Base-by-base conservation (phyloP, 2,113 vertebrate genomes). In the Apodemus sylvaticus region DNA sequence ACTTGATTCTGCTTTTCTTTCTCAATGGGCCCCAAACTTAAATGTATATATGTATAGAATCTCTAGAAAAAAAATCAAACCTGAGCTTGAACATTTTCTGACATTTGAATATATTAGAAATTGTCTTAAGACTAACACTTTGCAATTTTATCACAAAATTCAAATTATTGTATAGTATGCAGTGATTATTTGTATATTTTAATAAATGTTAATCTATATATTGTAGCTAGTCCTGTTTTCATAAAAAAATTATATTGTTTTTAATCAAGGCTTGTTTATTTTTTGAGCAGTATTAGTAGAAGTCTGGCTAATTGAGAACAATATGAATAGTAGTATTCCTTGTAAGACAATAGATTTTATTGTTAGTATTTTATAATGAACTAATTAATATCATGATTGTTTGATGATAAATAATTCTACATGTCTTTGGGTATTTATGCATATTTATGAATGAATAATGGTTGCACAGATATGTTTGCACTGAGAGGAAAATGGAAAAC, bases 381-480 rank as follows among this genome's bases (percentile, higher is more conserved):
- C 7, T 58, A 70, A 66, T 91, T 86, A 91, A 89, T 91, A 79
- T 22, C 71, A n/a, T 95, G 39, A 42, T n/a, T 88, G 76, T 86
- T 88, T 76, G 86, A 42, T 94, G 81, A 92, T 79, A 94, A 94
- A 62, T 94, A 94, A 31, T 24, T 90, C 9, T 3, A 13, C 31
- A 64, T n/a, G 78, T 26, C 90, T 95, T 45, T 94, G 53, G 68
- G 31, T 94, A 53, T 92, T 85, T 94, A 86, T 86, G 55, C 48
- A 66, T 97, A 97, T 94, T 94, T 95, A 94, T 96, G 94, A 95
- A 94, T 92, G 71, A 96, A 92, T 95, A 94, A 76, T 93, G n/a
- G 7, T 77, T 96, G 6, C 70, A 90, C 89, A 96, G 96, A 79
- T 13, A 17, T 88, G 64, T 89, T 94, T 94, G 34, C 48, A 86